These are phyloP conservation scores for Penaeus chinensis DNA, from an alignment of 1,140 invertebrate genomes.

Conservation along the genomic window DNA sequence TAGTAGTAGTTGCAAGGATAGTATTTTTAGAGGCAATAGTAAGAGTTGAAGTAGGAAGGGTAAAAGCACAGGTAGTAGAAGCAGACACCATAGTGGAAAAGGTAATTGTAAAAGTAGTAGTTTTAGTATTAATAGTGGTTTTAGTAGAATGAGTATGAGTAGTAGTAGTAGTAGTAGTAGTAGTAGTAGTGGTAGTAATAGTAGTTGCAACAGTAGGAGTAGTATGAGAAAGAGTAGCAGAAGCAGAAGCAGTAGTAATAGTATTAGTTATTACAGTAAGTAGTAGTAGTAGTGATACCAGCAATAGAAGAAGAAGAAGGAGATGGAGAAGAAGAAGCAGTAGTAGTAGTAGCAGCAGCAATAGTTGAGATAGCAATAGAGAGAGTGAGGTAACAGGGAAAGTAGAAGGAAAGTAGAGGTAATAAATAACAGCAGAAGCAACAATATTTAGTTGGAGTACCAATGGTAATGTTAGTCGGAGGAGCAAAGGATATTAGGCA, in stretches of 20 bases:
- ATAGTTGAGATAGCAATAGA: not conserved
- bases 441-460: not conserved
- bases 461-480: conserved; percentile 36
- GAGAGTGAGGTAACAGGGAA: not conserved
- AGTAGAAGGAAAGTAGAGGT: not conserved
- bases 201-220: not conserved
- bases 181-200: not conserved
- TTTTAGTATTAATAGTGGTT: not conserved
- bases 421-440: not conserved
- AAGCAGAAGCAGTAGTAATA: not conserved
- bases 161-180: not conserved
- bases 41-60: not conserved
- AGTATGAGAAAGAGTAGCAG: conserved; percentile 6
- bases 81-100: not conserved
- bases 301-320: not conserved
- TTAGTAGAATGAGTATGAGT: not conserved
- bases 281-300: not conserved
- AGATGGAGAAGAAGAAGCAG: not conserved
- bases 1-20: not conserved
- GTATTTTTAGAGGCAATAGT: not conserved
- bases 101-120: not conserved
- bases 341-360: not conserved
- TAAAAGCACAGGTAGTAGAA: not conserved
- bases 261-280: conserved; percentile 3
- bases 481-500: conserved; percentile 1